phyloP scores from a whole-genome alignment of 2,113 vertebrate species.

The Phoenicopterus ruber region DNA sequence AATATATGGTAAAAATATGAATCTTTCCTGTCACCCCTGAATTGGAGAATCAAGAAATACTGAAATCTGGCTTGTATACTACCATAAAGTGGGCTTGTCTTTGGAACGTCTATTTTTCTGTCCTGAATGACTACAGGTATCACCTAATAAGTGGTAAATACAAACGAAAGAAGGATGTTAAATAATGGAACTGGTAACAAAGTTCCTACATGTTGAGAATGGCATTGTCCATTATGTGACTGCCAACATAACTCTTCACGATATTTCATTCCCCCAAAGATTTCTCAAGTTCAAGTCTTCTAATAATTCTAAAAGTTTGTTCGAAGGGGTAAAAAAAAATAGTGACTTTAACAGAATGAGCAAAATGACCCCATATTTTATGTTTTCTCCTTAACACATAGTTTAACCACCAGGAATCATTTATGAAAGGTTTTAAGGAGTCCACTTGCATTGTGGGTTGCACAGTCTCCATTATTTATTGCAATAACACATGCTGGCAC shows the following conservation, averaged over 20 bases:
- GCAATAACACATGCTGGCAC: background rate
- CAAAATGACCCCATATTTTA: background rate
- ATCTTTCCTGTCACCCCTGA: background rate
- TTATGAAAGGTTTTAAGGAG: background rate
- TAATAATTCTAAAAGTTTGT: background rate
- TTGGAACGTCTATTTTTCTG: background rate
- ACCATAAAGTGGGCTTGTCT: background rate
- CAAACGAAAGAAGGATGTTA: background rate
- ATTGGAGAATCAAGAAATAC: background rate
- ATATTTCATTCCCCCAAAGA: background rate
- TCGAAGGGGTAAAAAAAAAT: background rate
- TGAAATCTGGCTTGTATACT: background rate
- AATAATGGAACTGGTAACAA: background rate
- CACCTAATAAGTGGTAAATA: background rate
- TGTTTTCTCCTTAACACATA: background rate
- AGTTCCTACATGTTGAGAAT: background rate
- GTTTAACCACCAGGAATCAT: background rate
- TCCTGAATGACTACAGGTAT: background rate
- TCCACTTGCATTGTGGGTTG: background rate
- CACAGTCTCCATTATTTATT: background rate
- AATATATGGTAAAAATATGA: background rate
- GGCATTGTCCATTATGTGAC: background rate
- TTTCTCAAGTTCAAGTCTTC: background rate
- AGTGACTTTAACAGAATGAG: background rate
- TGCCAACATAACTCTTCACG: background rate